These are phyloP conservation scores for Drosophila gaucha DNA, from an alignment of 2,888 invertebrate species.

Conservation along the genomic window DNA sequence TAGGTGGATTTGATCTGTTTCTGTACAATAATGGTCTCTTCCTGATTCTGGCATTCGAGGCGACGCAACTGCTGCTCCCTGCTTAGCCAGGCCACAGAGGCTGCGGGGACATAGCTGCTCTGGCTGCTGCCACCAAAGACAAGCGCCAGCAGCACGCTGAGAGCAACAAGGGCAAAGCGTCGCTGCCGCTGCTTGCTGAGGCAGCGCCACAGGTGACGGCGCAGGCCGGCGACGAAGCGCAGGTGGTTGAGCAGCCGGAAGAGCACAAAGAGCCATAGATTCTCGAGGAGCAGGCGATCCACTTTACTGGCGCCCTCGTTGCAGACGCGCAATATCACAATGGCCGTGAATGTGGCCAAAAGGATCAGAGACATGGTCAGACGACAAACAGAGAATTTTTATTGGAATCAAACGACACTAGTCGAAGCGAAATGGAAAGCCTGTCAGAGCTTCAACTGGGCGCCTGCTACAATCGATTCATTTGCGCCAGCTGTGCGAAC, in stretches of 20 bases:
- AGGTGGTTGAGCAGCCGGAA: conserved; percentile 17
- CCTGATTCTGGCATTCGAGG: neutral
- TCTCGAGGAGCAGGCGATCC: conserved; percentile 25
- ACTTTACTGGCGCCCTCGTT: conserved; percentile 3
- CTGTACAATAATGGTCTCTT: neutral
- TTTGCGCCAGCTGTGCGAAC: conserved; percentile 24
- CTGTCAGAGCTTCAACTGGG: conserved; percentile 2
- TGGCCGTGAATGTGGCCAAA: conserved; percentile 9
- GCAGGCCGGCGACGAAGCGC: neutral
- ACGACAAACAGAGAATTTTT: neutral
- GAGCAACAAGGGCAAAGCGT: neutral
- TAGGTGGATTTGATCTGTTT: neutral
- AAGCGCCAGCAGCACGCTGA: conserved; percentile 1
- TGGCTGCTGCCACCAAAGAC: neutral
- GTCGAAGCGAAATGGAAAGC: neutral
- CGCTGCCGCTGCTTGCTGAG: neutral
- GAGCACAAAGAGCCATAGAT: conserved; percentile 20
- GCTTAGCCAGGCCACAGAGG: neutral
- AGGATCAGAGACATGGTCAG: conserved; percentile 21
- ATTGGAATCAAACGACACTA: neutral
- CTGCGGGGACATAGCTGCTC: too few species aligned
- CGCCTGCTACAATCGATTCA: conserved; percentile 52
- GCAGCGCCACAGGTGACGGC: neutral
- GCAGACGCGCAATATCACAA: conserved; percentile 11
- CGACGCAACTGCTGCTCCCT: conserved; percentile 5